Evolutionary conservation across 2,113 vertebrate genomes (phyloP).

Genomic region (Pongo abelii): DNA sequence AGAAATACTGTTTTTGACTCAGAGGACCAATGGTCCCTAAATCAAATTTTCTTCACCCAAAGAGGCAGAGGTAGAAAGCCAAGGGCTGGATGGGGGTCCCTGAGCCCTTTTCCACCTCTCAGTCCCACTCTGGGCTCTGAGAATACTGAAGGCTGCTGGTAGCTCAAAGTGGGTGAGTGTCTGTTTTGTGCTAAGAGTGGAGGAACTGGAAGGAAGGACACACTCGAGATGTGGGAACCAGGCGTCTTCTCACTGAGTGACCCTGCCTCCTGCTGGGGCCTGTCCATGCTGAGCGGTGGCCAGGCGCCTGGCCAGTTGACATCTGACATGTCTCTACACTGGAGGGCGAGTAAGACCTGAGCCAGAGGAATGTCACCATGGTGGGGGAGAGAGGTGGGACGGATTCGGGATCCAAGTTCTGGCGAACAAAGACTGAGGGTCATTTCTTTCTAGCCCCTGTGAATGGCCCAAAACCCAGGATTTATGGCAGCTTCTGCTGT

Average conservation of each 20-base stretch:
- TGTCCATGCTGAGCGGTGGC: accelerated
- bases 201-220: no score
- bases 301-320: accelerated
- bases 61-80: not conserved
- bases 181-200: not conserved
- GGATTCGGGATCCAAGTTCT: not conserved
- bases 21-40: not conserved
- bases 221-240: accelerated
- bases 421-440: not conserved
- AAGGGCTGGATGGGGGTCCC: not conserved
- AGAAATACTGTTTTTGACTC: not conserved
- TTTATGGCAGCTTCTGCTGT: not conserved
- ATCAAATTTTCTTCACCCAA: not conserved
- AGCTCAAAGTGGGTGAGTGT: not conserved
- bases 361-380: not conserved
- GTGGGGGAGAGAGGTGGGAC: not conserved
- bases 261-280: accelerated
- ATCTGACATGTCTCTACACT: not conserved
- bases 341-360: accelerated
- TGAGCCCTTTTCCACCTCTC: not conserved
- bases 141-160: accelerated
- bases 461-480: not conserved
- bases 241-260: no score
- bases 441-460: not conserved
- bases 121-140: not conserved